Percentiles rank a stretch among this genome's conserved stretches.
phyloP scores from a whole-genome alignment of 1,140 invertebrate genomes.

The Pomacea maculata region DNA sequence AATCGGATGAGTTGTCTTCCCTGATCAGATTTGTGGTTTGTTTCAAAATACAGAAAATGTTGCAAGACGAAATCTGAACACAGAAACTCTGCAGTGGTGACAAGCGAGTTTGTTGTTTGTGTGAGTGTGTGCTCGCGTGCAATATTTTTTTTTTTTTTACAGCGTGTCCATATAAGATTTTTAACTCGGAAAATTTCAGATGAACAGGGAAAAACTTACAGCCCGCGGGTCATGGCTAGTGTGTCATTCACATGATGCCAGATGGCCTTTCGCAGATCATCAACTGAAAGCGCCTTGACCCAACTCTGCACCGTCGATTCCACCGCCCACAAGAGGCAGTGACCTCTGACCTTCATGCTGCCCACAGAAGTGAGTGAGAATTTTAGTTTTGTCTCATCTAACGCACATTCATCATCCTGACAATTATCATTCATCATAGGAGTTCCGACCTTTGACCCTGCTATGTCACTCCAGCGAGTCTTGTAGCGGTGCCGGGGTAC shows the following conservation, averaged over 20 bases:
- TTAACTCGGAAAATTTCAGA: too few species aligned
- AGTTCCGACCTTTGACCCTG: too few species aligned
- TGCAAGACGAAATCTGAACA: too few species aligned
- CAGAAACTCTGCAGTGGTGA: too few species aligned
- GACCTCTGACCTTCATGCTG: conserved; percentile 47
- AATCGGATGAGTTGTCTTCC: too few species aligned
- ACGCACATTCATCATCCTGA: background rate
- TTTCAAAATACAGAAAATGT: too few species aligned
- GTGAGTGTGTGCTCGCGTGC: too few species aligned
- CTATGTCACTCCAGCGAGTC: too few species aligned
- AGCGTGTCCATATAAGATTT: too few species aligned
- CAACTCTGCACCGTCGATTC: conserved; percentile 29
- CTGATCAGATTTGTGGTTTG: too few species aligned
- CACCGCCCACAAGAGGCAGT: conserved; percentile 47
- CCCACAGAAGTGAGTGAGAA: background rate
- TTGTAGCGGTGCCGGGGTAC: background rate
- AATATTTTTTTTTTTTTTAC: too few species aligned
- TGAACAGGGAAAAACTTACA: conserved; percentile 31
- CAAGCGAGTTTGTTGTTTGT: too few species aligned
- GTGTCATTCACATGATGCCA: conserved; percentile 35
- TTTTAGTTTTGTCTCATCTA: background rate
- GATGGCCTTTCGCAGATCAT: conserved; percentile 29
- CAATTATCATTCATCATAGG: background rate
- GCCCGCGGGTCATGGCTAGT: conserved; percentile 37
- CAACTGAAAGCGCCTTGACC: conserved; percentile 29